These are phyloP conservation scores for Exephanes ischioxanthus DNA, from an alignment of 2,888 invertebrate genomes.

Conservation along the genomic window DNA sequence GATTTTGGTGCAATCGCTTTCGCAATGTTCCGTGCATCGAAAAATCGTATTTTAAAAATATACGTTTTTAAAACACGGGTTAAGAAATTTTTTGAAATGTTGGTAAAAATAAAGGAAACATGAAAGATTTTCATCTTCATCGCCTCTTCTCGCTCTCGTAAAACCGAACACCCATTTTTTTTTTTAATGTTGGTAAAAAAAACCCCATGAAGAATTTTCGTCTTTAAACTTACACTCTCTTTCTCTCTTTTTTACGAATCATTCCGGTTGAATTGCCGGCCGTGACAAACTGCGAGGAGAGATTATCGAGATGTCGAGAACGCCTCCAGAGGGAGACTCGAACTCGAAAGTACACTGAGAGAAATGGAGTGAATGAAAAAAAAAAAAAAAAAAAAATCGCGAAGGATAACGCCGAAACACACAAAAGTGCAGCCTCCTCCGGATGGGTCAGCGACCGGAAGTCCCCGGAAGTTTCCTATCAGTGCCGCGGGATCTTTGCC, in stretches of 20 bases:
- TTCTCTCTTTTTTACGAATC: background rate
- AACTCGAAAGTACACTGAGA: constrained; percentile 17
- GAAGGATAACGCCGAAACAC: constrained; percentile 8
- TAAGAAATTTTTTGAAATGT: background rate
- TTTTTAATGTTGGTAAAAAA: background rate
- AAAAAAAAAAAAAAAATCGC: constrained; percentile 19
- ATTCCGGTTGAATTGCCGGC: constrained; percentile 3
- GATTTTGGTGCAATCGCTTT: background rate
- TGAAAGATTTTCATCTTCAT: background rate
- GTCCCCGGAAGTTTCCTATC: constrained; percentile 80
- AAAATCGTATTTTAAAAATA: background rate
- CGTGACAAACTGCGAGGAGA: constrained; percentile 35
- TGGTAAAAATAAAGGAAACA: background rate
- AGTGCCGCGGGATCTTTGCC: constrained; percentile 80
- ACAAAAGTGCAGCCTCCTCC: constrained; percentile 58
- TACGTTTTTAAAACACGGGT: background rate
- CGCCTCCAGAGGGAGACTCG: constrained; percentile 58
- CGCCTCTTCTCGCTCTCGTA: background rate
- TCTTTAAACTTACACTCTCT: background rate
- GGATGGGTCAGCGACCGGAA: constrained; percentile 80
- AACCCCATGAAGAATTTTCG: background rate
- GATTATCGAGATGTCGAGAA: constrained; percentile 61
- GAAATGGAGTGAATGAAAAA: constrained; percentile 2
- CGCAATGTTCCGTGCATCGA: background rate
- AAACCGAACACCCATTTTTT: too few relatives aligned